phyloP scores from a whole-genome alignment of 64 coral and sea anemone genomes.

The Dendrophyllia cribrosa region DNA sequence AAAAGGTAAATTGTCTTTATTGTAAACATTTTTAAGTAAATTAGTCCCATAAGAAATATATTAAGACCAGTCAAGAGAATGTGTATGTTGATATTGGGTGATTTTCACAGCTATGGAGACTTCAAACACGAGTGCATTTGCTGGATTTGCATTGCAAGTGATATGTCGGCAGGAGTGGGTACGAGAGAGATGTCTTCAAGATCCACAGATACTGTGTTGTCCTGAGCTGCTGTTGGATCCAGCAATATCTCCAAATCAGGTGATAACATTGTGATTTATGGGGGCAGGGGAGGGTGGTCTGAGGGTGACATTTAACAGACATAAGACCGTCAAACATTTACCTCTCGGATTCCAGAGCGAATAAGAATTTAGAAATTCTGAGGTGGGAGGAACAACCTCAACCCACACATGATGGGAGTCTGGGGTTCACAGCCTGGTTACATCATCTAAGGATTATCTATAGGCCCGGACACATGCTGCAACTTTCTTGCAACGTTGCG shows the following conservation, averaged over 20 bases:
- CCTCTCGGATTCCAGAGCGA: not conserved
- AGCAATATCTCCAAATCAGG: conserved; percentile 84
- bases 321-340: not conserved
- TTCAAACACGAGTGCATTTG: conserved; percentile 88
- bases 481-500: too few relatives aligned
- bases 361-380: not conserved
- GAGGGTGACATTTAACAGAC: not conserved
- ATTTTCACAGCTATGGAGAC: conserved; percentile 85
- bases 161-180: conserved; percentile 99
- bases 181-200: conserved; percentile 88
- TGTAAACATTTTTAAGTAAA: too few relatives aligned
- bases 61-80: not conserved
- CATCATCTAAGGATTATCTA: too few relatives aligned
- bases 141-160: conserved; percentile 90
- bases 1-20: too few relatives aligned
- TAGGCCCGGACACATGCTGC: too few relatives aligned
- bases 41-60: too few relatives aligned
- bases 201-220: conserved; percentile 86
- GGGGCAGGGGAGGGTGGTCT: not conserved
- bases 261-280: not conserved
- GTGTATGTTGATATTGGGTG: not conserved
- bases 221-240: conserved; percentile 86
- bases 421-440: too few relatives aligned
- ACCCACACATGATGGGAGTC: too few relatives aligned
- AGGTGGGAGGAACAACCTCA: too few relatives aligned